These are phyloP conservation scores for Leucopsar rothschildi DNA, from an alignment of 2,113 vertebrate genomes.

Conservation along the genomic window DNA sequence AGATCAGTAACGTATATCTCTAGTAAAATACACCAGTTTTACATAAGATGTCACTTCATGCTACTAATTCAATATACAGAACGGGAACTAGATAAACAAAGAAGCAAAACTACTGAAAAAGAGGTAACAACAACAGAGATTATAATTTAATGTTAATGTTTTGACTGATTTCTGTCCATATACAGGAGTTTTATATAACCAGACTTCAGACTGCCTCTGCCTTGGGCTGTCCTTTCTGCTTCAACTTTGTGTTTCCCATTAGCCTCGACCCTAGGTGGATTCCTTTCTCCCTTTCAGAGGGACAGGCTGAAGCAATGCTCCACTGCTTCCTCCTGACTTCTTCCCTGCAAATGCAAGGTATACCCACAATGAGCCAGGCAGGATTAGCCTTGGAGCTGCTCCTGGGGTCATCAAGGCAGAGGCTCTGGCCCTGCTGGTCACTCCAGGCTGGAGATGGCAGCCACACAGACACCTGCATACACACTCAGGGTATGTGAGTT, in stretches of 20 bases:
- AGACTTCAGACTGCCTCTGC: neutral
- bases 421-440: rapidly evolving
- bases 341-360: neutral
- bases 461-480: no score
- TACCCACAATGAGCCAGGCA: neutral
- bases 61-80: neutral
- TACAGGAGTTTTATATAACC: neutral
- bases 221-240: neutral
- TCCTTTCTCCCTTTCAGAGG: neutral
- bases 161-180: neutral
- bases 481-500: rapidly evolving
- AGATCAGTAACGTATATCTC: neutral
- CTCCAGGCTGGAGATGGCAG: rapidly evolving
- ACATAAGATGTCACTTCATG: neutral
- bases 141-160: neutral
- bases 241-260: neutral
- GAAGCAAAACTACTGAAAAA: neutral
- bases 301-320: neutral
- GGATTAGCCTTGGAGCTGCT: neutral
- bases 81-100: neutral
- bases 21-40: neutral
- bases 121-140: neutral
- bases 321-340: neutral
- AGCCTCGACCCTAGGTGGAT: rapidly evolving
- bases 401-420: neutral